phyloP scores from a whole-genome alignment of 2,113 vertebrate genomes.

The Rhabdomys dilectus region DNA sequence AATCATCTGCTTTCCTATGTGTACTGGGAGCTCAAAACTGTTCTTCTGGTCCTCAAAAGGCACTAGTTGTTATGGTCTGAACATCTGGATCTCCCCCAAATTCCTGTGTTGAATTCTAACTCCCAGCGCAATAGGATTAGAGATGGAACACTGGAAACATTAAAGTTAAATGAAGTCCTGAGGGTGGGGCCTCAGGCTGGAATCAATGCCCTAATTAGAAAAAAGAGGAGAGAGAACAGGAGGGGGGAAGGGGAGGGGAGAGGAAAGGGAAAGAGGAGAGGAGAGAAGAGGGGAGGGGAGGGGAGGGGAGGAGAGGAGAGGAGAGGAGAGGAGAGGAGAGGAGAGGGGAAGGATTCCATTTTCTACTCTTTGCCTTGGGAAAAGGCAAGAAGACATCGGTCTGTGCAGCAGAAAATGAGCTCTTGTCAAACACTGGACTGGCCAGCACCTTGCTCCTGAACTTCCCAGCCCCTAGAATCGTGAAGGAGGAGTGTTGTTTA shows the following conservation, averaged over 20 bases:
- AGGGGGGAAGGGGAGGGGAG: not conserved
- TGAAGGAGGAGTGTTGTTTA: not conserved
- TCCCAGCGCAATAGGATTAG: not conserved
- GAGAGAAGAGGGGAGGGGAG: too few relatives aligned
- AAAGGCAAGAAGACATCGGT: not conserved
- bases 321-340: not conserved
- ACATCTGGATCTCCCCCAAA: not conserved
- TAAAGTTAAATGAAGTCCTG: not conserved
- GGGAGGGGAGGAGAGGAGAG: rapidly evolving
- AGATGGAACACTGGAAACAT: not conserved
- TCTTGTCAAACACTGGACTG: not conserved
- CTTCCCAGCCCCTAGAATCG: not conserved
- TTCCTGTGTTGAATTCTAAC: not conserved
- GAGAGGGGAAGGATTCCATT: rapidly evolving
- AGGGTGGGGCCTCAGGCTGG: not conserved
- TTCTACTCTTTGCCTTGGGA: not conserved
- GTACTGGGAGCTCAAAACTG: not conserved
- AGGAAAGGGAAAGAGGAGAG: rapidly evolving
- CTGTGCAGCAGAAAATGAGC: not conserved
- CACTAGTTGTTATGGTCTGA: not conserved
- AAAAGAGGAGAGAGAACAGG: not conserved
- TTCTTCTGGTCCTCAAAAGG: not conserved
- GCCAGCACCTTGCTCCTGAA: not conserved
- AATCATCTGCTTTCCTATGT: not conserved
- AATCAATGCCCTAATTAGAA: not conserved